These are phyloP conservation scores for Picus viridis DNA, from an alignment of 2,797 vertebrate genomes.

Conservation along the genomic window DNA sequence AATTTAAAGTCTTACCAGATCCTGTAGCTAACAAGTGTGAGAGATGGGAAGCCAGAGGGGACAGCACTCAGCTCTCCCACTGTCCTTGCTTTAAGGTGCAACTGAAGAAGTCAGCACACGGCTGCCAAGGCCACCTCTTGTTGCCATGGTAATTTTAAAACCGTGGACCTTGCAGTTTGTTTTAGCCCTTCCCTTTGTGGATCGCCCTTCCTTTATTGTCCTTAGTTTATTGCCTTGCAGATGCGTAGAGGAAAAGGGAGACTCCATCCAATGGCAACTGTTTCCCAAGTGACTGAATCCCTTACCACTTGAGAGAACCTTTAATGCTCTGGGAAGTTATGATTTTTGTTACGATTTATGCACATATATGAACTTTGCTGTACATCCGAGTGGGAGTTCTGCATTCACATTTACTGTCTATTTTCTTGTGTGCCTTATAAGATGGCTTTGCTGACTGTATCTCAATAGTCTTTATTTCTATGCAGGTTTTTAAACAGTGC, in stretches of 20 bases:
- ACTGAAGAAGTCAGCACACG: fast-evolving
- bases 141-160: not conserved
- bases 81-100: not conserved
- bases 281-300: not conserved
- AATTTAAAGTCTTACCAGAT: not conserved
- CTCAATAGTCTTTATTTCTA: conserved; percentile 84
- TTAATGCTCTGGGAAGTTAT: conserved; percentile 58
- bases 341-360: conserved; percentile 73
- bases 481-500: conserved; percentile 84
- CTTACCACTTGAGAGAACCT: conserved; percentile 71
- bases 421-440: conserved; percentile 87
- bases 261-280: not conserved
- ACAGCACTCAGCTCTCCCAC: fast-evolving
- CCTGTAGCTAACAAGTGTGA: not conserved
- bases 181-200: not conserved
- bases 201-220: fast-evolving
- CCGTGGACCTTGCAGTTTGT: fast-evolving
- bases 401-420: conserved; percentile 89
- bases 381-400: conserved; percentile 80
- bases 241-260: fast-evolving
- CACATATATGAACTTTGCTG: conserved; percentile 84
- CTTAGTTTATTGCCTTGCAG: fast-evolving
- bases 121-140: not conserved
- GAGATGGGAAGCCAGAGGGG: fast-evolving
- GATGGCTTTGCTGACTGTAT: conserved; percentile 87